phyloP scores from a whole-genome alignment of 1,140 invertebrate species.

The Hypothenemus hampei region DNA sequence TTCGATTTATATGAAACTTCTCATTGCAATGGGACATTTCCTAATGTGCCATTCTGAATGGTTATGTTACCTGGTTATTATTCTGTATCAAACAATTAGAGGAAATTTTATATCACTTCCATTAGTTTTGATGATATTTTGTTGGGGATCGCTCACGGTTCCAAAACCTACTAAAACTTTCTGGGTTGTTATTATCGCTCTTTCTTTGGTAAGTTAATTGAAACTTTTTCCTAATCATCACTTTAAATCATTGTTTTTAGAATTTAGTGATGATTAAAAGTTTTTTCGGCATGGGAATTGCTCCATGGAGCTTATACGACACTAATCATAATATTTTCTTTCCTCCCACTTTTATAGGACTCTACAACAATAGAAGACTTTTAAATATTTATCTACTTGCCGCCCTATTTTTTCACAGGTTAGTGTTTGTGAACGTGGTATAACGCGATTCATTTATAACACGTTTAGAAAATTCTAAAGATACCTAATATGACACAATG shows the following conservation, averaged over 20 bases:
- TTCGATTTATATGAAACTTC: constrained; percentile 19
- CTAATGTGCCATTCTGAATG: constrained; percentile 12
- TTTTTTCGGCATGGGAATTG: background rate
- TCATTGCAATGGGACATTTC: background rate
- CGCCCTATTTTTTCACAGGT: background rate
- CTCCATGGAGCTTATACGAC: background rate
- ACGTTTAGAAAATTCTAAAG: too few species aligned
- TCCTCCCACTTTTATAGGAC: background rate
- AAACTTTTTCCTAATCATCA: background rate
- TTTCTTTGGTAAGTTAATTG: constrained; percentile 9
- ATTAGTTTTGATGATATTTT: constrained; percentile 11
- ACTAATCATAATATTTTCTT: background rate
- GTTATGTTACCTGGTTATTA: constrained; percentile 15
- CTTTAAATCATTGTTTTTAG: background rate
- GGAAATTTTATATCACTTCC: constrained; percentile 13
- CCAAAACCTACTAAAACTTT: constrained; percentile 20
- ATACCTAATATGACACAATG: too few species aligned
- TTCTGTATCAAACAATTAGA: constrained; percentile 1
- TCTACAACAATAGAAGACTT: constrained; percentile 1
- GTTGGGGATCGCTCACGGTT: constrained; percentile 15
- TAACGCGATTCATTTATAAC: too few species aligned
- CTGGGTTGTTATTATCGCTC: constrained; percentile 13
- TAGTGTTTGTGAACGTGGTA: too few species aligned
- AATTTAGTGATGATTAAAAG: background rate
- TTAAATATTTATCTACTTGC: background rate